Evolutionary conservation across 2,888 invertebrate species (phyloP).

Genomic region (Trissolcus japonicus): DNA sequence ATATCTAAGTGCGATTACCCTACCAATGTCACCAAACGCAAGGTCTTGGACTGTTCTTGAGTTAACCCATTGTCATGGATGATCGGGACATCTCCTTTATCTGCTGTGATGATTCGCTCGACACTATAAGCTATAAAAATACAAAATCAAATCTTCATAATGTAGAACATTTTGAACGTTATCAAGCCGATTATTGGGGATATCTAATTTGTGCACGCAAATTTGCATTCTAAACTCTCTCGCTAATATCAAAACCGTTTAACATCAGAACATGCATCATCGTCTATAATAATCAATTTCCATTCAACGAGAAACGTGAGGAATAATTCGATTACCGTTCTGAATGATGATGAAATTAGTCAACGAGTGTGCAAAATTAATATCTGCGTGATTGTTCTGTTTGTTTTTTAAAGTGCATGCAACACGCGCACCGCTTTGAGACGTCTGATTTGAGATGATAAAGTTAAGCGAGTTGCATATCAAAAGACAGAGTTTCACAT

Average conservation of each 20-base stretch:
- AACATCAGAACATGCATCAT: no score
- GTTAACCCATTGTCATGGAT: slow-evolving; percentile 29
- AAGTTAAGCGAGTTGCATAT: slow-evolving; percentile 14
- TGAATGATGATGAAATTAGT: no score
- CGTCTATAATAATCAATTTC: no score
- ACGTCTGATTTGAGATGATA: background rate
- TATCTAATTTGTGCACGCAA: no score
- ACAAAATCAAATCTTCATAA: background rate
- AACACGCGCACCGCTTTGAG: no score
- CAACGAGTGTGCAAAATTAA: no score
- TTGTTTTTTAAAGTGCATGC: no score
- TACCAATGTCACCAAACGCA: slow-evolving; percentile 49
- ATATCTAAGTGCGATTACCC: background rate
- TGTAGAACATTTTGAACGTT: background rate
- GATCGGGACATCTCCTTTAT: slow-evolving; percentile 13
- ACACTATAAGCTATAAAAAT: slow-evolving; percentile 27
- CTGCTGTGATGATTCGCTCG: slow-evolving; percentile 16
- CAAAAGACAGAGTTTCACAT: background rate
- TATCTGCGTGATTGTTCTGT: no score
- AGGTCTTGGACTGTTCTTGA: slow-evolving; percentile 27
- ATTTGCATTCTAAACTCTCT: no score
- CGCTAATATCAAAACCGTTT: no score
- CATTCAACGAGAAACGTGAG: no score
- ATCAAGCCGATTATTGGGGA: background rate
- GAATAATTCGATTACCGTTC: no score